Percentiles rank a stretch among this genome's conserved stretches.
These are phyloP conservation scores for Pogonocichla stellata DNA, from an alignment of 2,113 vertebrate genomes.

Conservation along the genomic window DNA sequence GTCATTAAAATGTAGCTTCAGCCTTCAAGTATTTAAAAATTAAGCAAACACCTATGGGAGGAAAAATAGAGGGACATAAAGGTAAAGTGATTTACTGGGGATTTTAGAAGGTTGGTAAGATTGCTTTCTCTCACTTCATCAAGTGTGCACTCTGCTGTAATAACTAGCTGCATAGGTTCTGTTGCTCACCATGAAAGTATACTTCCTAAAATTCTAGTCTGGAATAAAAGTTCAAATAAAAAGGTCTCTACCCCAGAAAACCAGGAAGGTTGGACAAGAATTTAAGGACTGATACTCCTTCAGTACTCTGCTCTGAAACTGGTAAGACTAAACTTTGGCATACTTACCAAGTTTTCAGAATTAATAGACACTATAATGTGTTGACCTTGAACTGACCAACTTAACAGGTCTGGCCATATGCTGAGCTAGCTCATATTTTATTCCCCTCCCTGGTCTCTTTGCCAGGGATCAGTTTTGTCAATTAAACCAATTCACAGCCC, in stretches of 20 bases:
- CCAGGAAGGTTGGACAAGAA: background rate
- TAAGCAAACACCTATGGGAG: background rate
- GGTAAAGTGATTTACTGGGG: background rate
- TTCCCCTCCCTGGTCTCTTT: background rate
- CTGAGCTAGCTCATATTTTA: background rate
- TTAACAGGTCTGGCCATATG: background rate
- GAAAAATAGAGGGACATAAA: background rate
- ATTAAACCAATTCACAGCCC: background rate
- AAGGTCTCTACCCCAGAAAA: background rate
- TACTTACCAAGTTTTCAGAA: background rate
- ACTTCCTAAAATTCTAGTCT: background rate
- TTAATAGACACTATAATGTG: background rate
- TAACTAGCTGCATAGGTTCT: background rate
- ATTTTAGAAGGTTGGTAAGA: background rate
- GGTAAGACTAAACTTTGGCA: background rate
- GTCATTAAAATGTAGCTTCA: background rate
- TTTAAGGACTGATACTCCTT: background rate
- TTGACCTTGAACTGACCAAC: background rate
- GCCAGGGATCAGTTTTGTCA: background rate
- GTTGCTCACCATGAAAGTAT: background rate
- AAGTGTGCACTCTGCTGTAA: background rate
- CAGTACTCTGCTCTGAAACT: background rate
- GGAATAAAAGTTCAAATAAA: background rate
- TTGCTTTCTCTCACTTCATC: background rate
- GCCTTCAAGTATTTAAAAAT: background rate